These are phyloP conservation scores for Hypercompe scribonia DNA, from an alignment of 2,888 invertebrate species.

Conservation along the genomic window DNA sequence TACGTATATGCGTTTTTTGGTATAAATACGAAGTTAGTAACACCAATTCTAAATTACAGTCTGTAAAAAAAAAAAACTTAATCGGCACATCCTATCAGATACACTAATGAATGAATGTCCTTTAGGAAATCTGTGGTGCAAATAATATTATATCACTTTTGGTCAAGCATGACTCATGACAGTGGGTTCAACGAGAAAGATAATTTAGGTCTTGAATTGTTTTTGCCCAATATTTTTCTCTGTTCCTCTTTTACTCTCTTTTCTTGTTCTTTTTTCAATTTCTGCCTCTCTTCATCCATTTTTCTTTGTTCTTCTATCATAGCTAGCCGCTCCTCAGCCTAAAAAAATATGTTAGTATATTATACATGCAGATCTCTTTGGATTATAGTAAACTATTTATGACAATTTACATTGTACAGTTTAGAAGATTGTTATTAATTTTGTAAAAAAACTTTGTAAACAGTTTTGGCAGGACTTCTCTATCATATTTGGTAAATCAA, in stretches of 20 bases:
- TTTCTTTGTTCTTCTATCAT: slow-evolving; percentile 98
- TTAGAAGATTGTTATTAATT: no score
- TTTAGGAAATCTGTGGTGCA: slow-evolving; percentile 38
- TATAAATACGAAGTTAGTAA: slow-evolving; percentile 6
- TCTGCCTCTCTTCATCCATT: slow-evolving; percentile 98
- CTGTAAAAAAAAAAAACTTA: slow-evolving; percentile 23
- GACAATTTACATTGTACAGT: no score
- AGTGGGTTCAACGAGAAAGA: slow-evolving; percentile 95
- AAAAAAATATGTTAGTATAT: slow-evolving; percentile 37
- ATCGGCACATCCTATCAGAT: slow-evolving; percentile 20
- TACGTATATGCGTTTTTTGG: background rate
- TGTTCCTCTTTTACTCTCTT: slow-evolving; percentile 97
- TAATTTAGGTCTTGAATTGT: slow-evolving; percentile 97
- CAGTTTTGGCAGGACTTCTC: no score
- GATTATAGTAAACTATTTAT: no score
- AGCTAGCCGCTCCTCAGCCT: slow-evolving; percentile 98
- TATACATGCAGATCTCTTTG: no score
- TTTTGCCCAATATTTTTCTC: slow-evolving; percentile 98
- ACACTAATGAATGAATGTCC: slow-evolving; percentile 36
- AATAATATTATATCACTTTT: slow-evolving; percentile 31
- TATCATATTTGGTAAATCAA: no score
- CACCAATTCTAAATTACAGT: slow-evolving; percentile 9
- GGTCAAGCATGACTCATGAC: slow-evolving; percentile 84
- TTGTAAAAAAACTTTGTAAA: no score
- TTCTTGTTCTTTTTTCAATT: slow-evolving; percentile 96